Evolutionary conservation across 2,113 vertebrate species (phyloP).

Genomic region (Prinia subflava): DNA sequence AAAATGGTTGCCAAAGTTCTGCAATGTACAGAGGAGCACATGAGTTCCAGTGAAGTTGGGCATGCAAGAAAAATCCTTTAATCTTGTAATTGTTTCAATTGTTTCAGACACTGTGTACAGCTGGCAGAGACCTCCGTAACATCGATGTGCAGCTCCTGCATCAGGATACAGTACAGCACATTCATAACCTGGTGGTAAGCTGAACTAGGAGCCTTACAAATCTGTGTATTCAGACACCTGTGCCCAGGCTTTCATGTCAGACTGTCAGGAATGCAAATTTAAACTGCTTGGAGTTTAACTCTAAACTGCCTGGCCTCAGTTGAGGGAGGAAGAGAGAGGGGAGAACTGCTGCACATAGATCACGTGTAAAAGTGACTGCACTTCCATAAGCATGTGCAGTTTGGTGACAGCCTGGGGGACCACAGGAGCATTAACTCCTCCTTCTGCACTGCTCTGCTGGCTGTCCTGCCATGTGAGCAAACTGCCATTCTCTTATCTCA

Average conservation of each 20-base stretch:
- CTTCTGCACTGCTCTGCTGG: neutral
- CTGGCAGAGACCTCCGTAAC: slow-evolving; percentile 59
- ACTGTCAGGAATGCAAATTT: neutral
- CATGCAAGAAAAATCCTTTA: neutral
- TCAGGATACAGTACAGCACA: slow-evolving; percentile 67
- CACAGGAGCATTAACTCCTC: neutral
- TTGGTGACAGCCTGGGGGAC: neutral
- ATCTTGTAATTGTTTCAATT: neutral
- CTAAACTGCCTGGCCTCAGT: neutral
- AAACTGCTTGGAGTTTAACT: neutral
- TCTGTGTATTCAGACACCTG: neutral
- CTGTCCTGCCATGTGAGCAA: neutral
- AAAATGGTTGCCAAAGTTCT: neutral
- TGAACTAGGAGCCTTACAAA: neutral
- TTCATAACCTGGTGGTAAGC: slow-evolving; percentile 73
- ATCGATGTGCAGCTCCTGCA: slow-evolving; percentile 65
- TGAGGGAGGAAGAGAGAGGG: neutral
- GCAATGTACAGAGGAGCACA: neutral
- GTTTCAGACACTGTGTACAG: slow-evolving; percentile 64
- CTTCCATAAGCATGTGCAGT: neutral
- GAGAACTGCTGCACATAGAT: neutral
- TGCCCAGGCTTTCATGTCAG: neutral
- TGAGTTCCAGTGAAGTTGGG: neutral
- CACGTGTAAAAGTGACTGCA: neutral
- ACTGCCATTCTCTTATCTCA: neutral